These are phyloP conservation scores for Monochamus alternatus DNA, from an alignment of 2,888 invertebrate genomes.

Conservation along the genomic window DNA sequence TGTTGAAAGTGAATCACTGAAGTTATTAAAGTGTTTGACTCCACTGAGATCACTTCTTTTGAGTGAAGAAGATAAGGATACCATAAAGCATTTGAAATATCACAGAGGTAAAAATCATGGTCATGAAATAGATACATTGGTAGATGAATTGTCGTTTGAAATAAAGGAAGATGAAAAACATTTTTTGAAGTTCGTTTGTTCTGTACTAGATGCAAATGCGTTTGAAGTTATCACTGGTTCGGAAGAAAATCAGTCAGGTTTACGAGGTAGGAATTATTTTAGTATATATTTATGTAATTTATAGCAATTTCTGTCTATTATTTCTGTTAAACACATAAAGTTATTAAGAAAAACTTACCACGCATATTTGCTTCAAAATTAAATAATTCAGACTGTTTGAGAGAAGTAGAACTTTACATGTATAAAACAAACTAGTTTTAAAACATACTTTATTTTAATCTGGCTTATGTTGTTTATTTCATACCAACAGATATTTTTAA, in stretches of 20 bases:
- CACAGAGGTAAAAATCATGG: slow-evolving; percentile 75
- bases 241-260: slow-evolving; percentile 69
- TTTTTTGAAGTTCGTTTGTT: slow-evolving; percentile 76
- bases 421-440: neutral
- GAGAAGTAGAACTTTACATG: too few species aligned
- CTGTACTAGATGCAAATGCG: slow-evolving; percentile 79
- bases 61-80: slow-evolving; percentile 70
- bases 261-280: slow-evolving; percentile 64
- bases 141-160: slow-evolving; percentile 70
- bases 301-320: too few species aligned
- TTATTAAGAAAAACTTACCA: too few species aligned
- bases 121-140: slow-evolving; percentile 74
- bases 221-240: slow-evolving; percentile 75
- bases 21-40: slow-evolving; percentile 69
- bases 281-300: neutral
- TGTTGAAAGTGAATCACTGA: slow-evolving; percentile 2
- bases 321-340: too few species aligned
- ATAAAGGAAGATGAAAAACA: slow-evolving; percentile 74
- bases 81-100: slow-evolving; percentile 73
- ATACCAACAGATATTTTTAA: too few species aligned
- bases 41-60: slow-evolving; percentile 71
- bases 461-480: neutral
- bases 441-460: slow-evolving; percentile 7
- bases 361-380: neutral
- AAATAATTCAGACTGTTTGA: neutral